A percentile compares a stretch with the other conserved stretches of the same genome.
Conservation (phyloP, 2,888 invertebrate species). For the Theretra japonica region DNA sequence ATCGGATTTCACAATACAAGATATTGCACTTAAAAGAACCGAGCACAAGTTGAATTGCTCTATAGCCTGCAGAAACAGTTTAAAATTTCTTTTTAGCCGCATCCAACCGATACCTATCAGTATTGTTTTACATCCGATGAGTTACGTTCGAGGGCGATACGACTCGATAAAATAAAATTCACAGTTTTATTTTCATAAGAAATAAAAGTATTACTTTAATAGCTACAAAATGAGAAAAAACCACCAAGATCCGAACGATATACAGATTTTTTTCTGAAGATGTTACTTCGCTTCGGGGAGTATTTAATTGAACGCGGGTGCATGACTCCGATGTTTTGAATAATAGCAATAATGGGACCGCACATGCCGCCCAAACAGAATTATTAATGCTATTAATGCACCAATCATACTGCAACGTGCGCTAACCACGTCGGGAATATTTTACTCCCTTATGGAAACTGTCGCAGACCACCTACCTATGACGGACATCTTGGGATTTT, state of each 20-base stretch:
- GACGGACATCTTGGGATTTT: background rate
- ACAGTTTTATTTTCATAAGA: constrained; percentile 68
- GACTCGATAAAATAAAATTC: constrained; percentile 73
- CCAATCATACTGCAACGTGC: constrained; percentile 37
- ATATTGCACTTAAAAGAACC: constrained; percentile 74
- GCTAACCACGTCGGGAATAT: constrained; percentile 33
- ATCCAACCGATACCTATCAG: constrained; percentile 71
- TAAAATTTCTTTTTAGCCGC: constrained; percentile 71
- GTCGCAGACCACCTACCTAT: background rate
- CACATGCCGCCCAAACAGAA: constrained; percentile 64
- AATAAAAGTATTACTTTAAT: constrained; percentile 74
- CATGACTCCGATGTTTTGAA: constrained; percentile 76
- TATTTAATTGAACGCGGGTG: constrained; percentile 75
- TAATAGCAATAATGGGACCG: constrained; percentile 71
- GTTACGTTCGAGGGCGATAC: constrained; percentile 68
- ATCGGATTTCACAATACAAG: constrained; percentile 68
- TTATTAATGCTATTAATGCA: constrained; percentile 46
- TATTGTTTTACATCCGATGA: constrained; percentile 77
- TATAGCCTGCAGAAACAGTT: constrained; percentile 63
- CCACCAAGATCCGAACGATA: constrained; percentile 62
- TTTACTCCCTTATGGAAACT: background rate
- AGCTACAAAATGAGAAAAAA: constrained; percentile 72
- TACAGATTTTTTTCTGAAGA: constrained; percentile 66
- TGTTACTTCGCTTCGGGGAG: constrained; percentile 65
- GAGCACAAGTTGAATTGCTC: constrained; percentile 64